Base-by-base conservation (phyloP, 2,797 vertebrate species). In the Kryptopterus vitreolus region DNA sequence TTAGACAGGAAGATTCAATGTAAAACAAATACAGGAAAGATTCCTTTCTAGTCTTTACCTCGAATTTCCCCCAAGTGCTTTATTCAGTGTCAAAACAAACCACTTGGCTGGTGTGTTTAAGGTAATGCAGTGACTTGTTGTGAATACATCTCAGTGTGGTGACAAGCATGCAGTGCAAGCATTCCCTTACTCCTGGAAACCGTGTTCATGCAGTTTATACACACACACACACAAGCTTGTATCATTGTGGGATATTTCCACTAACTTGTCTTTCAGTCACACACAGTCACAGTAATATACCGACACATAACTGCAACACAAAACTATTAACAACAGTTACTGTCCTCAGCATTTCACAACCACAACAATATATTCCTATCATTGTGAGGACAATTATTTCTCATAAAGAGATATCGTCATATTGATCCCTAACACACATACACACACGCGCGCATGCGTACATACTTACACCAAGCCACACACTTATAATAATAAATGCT, bases 151-250 rank as follows among this genome's bases (percentile, higher is more conserved):
- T 83, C 63, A 87, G 89, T 87, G 84, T 82, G 85, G 85, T 83
- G 83, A 86, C 84, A 83, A 85, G 81, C 90, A 91, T 90, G 90
- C 89, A 82, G 84, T 87, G 87, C 74, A 69, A 77, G 58, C 77
- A 81, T 63, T 68, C n/a, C 83, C 35, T 81, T 84, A 84, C 84
- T 84, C 31, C 46, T 69, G 77, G 71, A 62, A 80, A 18, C 24
- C 84, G 88, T 84, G 86, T 83, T 88, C 89, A 91, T 92, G 91
- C 90, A 87, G 83, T 70, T 83, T 69, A 82, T 77, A 83, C 20
- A 69, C 82, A 82, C 83, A 81, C 52, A 71, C 70, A 8, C 50
- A 22, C 48, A 85, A 82, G 62, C 84, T 15, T 13, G 12, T 24
- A 66, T 55, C 20, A 35, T 35, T 9, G 18, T 53, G 0, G 26